These are phyloP conservation scores for Thera obeliscata DNA, from an alignment of 2,888 invertebrate genomes.

Conservation along the genomic window DNA sequence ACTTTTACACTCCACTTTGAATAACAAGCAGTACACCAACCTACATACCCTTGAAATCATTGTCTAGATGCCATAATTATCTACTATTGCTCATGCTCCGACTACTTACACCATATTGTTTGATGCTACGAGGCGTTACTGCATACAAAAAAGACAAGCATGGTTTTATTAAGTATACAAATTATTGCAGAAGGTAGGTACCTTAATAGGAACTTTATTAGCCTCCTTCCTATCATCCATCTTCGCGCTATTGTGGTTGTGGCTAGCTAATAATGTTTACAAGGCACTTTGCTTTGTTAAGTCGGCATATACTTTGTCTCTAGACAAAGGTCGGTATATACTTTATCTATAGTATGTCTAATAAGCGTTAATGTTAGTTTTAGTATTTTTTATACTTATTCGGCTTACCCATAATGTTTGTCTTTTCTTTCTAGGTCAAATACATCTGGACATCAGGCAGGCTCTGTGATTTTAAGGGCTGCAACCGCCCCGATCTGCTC, in stretches of 20 bases:
- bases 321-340: no score
- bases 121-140: slow-evolving; percentile 47
- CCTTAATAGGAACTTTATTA: slow-evolving; percentile 9
- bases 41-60: slow-evolving; percentile 36
- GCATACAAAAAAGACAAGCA: slow-evolving; percentile 3
- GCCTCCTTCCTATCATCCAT: slow-evolving; percentile 39
- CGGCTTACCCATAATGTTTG: neutral
- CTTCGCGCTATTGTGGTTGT: slow-evolving; percentile 56
- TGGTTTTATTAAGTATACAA: no score
- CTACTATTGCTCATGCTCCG: slow-evolving; percentile 42
- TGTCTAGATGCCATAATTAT: slow-evolving; percentile 49
- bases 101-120: slow-evolving; percentile 36
- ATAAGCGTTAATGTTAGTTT: no score
- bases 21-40: slow-evolving; percentile 33
- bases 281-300: slow-evolving; percentile 48
- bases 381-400: no score
- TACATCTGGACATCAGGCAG: slow-evolving; percentile 97
- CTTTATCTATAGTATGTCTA: no score
- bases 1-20: slow-evolving; percentile 28
- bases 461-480: slow-evolving; percentile 95
- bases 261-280: slow-evolving; percentile 47
- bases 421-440: slow-evolving; percentile 85
- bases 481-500: slow-evolving; percentile 92
- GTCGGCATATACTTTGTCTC: no score
- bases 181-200: no score